Percentiles rank a stretch among this genome's conserved stretches.
phyloP scores from a whole-genome alignment of 2,888 invertebrate genomes.

The Terebella lapidaria region DNA sequence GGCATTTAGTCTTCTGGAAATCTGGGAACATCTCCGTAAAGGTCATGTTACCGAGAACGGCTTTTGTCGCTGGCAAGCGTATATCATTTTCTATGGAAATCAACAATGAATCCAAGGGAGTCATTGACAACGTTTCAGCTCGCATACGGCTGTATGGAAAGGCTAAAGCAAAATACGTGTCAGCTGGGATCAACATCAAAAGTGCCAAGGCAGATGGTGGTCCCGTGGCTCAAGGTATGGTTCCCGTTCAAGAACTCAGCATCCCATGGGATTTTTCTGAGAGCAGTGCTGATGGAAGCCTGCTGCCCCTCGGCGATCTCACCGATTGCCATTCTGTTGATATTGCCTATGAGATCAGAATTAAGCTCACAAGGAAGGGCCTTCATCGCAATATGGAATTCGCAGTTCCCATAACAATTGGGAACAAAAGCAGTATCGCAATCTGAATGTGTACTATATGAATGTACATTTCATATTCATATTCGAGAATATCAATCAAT shows the following conservation, averaged over 20 bases:
- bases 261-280: neutral
- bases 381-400: neutral
- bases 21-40: neutral
- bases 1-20: neutral
- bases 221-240: neutral
- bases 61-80: neutral
- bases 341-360: neutral
- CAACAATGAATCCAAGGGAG: neutral
- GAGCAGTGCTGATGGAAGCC: neutral
- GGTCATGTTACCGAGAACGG: neutral
- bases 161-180: neutral
- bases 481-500: too few relatives aligned
- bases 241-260: neutral
- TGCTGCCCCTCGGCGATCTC: neutral
- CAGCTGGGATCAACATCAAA: neutral
- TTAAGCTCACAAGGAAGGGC: neutral
- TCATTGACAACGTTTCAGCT: neutral
- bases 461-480: too few relatives aligned
- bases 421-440: neutral
- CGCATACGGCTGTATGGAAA: neutral
- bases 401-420: neutral
- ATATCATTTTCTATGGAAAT: neutral
- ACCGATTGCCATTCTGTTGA: neutral
- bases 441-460: too few relatives aligned
- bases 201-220: neutral